Evolutionary conservation across 2,888 invertebrate genomes (phyloP).

Genomic region (Listrodromus nycthemerus): DNA sequence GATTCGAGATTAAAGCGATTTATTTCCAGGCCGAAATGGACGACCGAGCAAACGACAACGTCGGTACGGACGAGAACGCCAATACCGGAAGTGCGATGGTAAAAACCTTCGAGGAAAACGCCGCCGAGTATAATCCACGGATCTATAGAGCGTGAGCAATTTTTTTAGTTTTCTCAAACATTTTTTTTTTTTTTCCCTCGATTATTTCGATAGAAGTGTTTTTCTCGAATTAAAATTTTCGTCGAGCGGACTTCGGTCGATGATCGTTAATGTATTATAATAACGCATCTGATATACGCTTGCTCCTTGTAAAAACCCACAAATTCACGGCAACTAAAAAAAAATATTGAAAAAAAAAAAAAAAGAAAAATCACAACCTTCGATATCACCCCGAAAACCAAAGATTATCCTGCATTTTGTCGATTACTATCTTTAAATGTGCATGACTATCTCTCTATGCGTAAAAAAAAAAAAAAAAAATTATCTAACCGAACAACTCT

Average conservation of each 20-base stretch:
- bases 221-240: background rate
- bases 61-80: constrained; percentile 72
- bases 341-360: background rate
- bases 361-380: background rate
- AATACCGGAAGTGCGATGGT: constrained; percentile 58
- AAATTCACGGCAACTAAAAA: constrained; percentile 15
- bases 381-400: background rate
- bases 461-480: background rate
- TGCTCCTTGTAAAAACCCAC: constrained; percentile 33
- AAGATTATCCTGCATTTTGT: constrained; percentile 23
- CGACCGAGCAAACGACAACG: constrained; percentile 56
- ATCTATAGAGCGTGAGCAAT: constrained; percentile 73
- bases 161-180: constrained; percentile 48
- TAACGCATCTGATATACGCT: constrained; percentile 28
- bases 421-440: constrained; percentile 21
- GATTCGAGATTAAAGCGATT: background rate
- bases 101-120: constrained; percentile 21
- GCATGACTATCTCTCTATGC: constrained; percentile 61
- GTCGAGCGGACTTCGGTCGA: background rate
- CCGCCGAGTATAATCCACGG: constrained; percentile 59
- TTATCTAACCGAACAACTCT: constrained; percentile 50
- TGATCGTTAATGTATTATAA: constrained; percentile 14
- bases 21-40: constrained; percentile 62
- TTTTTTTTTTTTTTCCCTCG: constrained; percentile 13
- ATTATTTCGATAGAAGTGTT: constrained; percentile 1